Conservation (phyloP, 1,140 invertebrate species). For the Portunus trituberculatus region DNA sequence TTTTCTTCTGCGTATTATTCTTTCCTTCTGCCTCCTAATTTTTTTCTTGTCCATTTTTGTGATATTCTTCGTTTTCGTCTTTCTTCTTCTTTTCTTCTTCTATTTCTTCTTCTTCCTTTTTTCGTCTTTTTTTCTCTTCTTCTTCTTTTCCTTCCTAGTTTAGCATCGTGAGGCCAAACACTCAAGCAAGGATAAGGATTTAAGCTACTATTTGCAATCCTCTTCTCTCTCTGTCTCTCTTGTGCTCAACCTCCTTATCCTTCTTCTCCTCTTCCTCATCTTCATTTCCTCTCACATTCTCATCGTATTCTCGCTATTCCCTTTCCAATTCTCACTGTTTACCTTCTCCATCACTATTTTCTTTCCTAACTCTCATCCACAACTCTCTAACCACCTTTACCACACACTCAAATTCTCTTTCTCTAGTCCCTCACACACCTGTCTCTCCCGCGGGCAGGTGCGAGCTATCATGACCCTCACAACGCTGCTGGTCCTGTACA, state of each 20-base stretch:
- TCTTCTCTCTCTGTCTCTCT: not conserved
- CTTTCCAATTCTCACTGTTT: not conserved
- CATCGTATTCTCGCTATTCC: not conserved
- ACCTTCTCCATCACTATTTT: too few relatives aligned
- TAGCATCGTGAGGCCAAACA: too few relatives aligned
- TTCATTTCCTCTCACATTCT: not conserved
- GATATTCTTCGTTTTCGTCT: too few relatives aligned
- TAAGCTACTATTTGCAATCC: too few relatives aligned
- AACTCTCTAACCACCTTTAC: not conserved
- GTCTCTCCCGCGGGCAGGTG: not conserved
- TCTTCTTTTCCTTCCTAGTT: too few relatives aligned
- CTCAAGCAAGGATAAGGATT: too few relatives aligned
- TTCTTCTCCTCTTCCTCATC: not conserved
- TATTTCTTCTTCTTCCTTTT: too few relatives aligned
- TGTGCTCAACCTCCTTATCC: not conserved
- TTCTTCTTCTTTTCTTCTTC: too few relatives aligned
- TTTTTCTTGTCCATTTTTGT: not conserved
- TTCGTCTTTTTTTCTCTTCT: too few relatives aligned
- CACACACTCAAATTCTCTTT: not conserved
- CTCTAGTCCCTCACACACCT: not conserved
- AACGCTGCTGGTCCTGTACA: slow-evolving; percentile 42
- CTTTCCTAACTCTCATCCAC: not conserved
- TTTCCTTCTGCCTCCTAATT: not conserved
- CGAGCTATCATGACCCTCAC: slow-evolving; percentile 52
- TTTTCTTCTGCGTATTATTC: not conserved